Evolutionary conservation across 2,113 vertebrate genomes (phyloP), one percentile per base, ranked within the genome.

Genomic region (Macrotus californicus): DNA sequence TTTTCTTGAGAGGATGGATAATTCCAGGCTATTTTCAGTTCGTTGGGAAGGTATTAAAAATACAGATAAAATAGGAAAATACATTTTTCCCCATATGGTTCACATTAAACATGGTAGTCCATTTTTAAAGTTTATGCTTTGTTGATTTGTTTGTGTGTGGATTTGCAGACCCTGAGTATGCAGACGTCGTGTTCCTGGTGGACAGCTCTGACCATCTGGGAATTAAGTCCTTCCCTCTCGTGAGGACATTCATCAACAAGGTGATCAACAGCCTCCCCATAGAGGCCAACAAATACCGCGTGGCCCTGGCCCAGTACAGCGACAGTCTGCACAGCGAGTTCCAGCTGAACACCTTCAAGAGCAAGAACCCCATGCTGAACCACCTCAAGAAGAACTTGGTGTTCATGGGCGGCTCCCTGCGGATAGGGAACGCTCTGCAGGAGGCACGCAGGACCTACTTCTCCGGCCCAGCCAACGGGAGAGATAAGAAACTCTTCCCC

Each of bases 101-200:
- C 69, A 9, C 36, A 76, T 84, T 83, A 81, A 89, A 83, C 24
- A 36, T 24, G 50, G 26, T 1, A 43, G 46, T 19, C 50, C 8
- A 31, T 46, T 48, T 90, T 43, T 22, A 70, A n/a, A 61, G 6
- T 73, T 56, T 59, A 87, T 36, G 26, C 34, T 82, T 76, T 75
- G 16, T 75, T 86, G 36, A 10, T 36, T 0, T 72, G 29, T 41
- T 56, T 41, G 16, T 66, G 48, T 96, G 0, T 95, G 81, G 48
- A 67, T 91, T 91, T 34, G 7, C 94, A 88, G 98, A 90, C 21
- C 83, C 96, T 10, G 39, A 93, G 54, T 97, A 96, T 46, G 97
- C 96, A 39, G 98, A 98, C 39, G 77, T 98, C 7, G 96, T 98
- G n/a, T 97, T 98, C 67, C 97, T 98, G 86, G 86, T 98, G 91